Evolutionary conservation across 2,888 invertebrate species (phyloP).

Genomic region (Lasioglossum leucozonium): DNA sequence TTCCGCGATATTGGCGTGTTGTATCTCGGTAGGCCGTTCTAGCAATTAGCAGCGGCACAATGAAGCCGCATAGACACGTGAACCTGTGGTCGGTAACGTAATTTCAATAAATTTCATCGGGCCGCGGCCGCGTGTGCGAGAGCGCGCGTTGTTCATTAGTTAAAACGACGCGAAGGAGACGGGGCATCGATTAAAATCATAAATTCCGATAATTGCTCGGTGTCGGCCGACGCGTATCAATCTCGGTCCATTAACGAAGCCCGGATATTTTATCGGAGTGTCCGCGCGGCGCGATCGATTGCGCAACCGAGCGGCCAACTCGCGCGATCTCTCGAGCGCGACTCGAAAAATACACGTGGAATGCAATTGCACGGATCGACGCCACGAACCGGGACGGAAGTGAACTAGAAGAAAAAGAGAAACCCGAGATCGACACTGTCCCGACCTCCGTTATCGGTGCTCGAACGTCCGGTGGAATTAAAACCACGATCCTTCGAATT

Average conservation of each 20-base stretch:
- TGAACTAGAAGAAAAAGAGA: background rate
- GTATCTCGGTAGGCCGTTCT: background rate
- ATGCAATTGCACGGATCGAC: conserved; percentile 41
- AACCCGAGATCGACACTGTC: conserved; percentile 1
- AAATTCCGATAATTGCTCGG: conserved; percentile 40
- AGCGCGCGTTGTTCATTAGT: conserved; percentile 9
- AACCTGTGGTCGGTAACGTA: background rate
- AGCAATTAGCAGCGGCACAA: background rate
- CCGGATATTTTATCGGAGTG: conserved; percentile 48
- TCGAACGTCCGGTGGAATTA: background rate
- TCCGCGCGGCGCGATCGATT: conserved; percentile 26
- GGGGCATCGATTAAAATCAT: conserved; percentile 28
- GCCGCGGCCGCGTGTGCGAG: background rate
- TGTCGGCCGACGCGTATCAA: conserved; percentile 33
- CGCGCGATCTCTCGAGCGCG: conserved; percentile 36
- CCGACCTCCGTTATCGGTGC: background rate
- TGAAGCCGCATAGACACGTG: background rate
- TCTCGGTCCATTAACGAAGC: conserved; percentile 43
- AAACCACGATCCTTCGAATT: background rate
- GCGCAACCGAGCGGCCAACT: conserved; percentile 29
- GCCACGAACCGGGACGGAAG: conserved; percentile 13
- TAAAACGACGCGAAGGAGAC: background rate
- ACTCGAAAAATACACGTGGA: conserved; percentile 42
- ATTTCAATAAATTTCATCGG: conserved; percentile 30
- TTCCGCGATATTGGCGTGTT: background rate